These are phyloP conservation scores for Drosophila arizonae DNA, from an alignment of 1,140 invertebrate genomes.

Conservation along the genomic window DNA sequence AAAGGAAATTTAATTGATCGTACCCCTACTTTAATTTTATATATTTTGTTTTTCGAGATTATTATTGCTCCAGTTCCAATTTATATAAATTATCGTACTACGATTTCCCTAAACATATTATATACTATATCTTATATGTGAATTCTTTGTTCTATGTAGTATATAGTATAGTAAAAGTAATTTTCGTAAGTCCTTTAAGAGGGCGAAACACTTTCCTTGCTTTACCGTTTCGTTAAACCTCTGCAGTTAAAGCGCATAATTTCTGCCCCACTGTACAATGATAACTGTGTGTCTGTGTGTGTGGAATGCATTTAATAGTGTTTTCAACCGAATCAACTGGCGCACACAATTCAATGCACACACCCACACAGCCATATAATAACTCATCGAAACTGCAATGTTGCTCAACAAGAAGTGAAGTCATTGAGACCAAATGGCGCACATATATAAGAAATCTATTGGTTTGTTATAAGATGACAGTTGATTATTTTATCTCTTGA, in stretches of 20 bases:
- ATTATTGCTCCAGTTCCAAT: no score
- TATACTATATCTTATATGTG: no score
- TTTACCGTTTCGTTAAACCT: no score
- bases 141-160: no score
- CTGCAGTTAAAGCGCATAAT: background rate
- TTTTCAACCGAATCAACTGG: constrained; percentile 25
- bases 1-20: no score
- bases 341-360: background rate
- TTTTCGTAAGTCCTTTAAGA: no score
- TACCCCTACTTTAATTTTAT: no score
- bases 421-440: constrained; percentile 45
- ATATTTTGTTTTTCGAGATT: no score
- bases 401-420: constrained; percentile 44
- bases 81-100: no score
- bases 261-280: constrained; percentile 10
- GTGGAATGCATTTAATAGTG: constrained; percentile 64
- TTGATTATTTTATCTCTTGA: constrained; percentile 24
- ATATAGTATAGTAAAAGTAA: no score
- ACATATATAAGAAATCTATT: constrained; percentile 4
- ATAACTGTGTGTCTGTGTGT: constrained; percentile 39
- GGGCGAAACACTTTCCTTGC: no score
- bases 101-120: no score
- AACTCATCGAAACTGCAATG: background rate
- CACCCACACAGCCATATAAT: background rate
- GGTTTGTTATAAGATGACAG: constrained; percentile 8